Percentiles rank a stretch among this genome's conserved stretches.
These are phyloP conservation scores for Drosophila sp. DNA, from an alignment of 1,140 invertebrate genomes.

Conservation along the genomic window DNA sequence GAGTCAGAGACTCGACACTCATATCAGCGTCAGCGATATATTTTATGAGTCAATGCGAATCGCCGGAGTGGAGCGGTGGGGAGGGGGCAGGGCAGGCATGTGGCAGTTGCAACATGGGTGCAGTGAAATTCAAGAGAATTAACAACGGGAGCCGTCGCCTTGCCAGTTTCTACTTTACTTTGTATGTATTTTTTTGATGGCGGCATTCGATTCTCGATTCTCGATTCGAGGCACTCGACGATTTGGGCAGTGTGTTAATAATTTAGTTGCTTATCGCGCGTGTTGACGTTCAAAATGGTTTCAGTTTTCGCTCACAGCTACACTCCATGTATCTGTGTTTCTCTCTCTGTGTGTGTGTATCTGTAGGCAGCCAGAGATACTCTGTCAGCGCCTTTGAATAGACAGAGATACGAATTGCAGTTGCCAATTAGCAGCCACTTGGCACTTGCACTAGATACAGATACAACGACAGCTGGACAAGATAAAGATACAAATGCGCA, in stretches of 20 bases:
- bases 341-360: not conserved
- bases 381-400: constrained; percentile 68
- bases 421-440: constrained; percentile 72
- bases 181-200: not conserved
- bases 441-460: constrained; percentile 67
- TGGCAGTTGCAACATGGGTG: constrained; percentile 34
- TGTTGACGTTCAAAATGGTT: constrained; percentile 79
- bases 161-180: no score
- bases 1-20: not conserved
- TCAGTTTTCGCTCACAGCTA: constrained; percentile 34
- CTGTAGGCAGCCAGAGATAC: constrained; percentile 16
- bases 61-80: not conserved
- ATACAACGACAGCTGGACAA: constrained; percentile 5
- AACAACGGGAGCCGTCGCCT: constrained; percentile 54
- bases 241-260: constrained; percentile 75
- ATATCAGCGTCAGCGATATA: constrained; percentile 67
- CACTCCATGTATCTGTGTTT: constrained; percentile 1
- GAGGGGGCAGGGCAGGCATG: not conserved
- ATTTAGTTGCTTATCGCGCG: constrained; percentile 80
- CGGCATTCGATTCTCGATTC: constrained; percentile 1
- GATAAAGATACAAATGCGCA: constrained; percentile 8
- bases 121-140: constrained; percentile 62
- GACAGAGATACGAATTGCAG: constrained; percentile 26
- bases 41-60: constrained; percentile 69
- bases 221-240: constrained; percentile 14